Base-by-base conservation (phyloP, 2,888 invertebrate genomes). In the Phymatocera aterrima region DNA sequence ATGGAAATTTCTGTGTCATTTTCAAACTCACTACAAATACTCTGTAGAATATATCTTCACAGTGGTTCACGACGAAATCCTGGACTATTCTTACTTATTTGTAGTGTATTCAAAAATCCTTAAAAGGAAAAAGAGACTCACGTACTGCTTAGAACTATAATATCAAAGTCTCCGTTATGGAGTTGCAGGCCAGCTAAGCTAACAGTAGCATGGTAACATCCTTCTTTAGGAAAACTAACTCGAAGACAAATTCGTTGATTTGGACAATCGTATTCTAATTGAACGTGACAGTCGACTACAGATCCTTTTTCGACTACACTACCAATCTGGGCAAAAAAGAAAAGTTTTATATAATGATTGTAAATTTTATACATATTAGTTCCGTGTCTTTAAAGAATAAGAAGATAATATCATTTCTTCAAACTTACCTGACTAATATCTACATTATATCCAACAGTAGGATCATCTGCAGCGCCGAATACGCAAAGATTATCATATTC, bases 101-200 rank as follows among this genome's bases (percentile, higher is more conserved):
- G 12, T 79, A 2, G 4, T 2, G 57, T 24, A 65, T 15, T 43
- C 21, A 40, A 79, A 65, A 31, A 34, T 34, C n/a, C 28, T 77
- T 5, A n/a, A 79, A 28, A 54, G 15, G 18, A 37, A 51, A 51
- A 72, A 57, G 24, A 12, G 77, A 65, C 51, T 65, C 78, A 92
- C 94, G 92, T 91, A 97, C 97, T 95, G 85, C 96, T 96, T 77
- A 98, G 93, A 61, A 97, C 97, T 86, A 98, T 96, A 87, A 97
- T 96, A 91, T 97, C 97, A 87, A 98, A 97, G 90, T 97, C 96
- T 37, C 97, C 98, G 88, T 97, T 97, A 85, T 96, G 96, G 85
- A 98, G 91, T 87, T 95, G 93, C 80, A 93, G 93, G 64, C 94
- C 95, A 78, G 94, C 93, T 88, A 96, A 96, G 85, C 94, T 94